These are phyloP conservation scores for Donacobius atricapilla DNA, from an alignment of 2,113 vertebrate genomes.

Conservation along the genomic window DNA sequence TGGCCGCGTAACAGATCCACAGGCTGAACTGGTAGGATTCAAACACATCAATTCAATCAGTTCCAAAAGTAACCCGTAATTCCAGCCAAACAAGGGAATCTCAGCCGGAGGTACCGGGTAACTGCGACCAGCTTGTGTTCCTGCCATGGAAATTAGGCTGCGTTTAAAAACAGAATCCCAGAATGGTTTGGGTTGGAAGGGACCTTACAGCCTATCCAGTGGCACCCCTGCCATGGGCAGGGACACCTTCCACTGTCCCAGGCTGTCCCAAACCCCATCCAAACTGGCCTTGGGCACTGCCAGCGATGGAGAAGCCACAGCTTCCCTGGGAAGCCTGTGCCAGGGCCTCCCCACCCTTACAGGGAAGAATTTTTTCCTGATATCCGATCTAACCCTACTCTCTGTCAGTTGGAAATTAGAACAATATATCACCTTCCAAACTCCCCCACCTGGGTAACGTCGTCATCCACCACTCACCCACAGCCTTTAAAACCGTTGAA, in stretches of 20 bases:
- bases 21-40: background rate
- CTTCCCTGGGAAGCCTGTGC: background rate
- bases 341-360: background rate
- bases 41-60: background rate
- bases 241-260: background rate
- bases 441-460: rapidly evolving
- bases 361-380: background rate
- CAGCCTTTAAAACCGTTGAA: background rate
- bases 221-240: background rate
- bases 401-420: background rate
- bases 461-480: background rate
- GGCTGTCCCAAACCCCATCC: background rate
- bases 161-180: background rate
- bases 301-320: background rate
- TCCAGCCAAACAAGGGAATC: background rate
- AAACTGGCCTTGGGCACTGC: background rate
- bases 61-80: background rate
- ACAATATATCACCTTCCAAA: background rate
- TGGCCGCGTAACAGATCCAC: background rate
- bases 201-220: rapidly evolving
- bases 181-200: background rate
- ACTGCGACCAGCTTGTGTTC: rapidly evolving
- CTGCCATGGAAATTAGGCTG: background rate
- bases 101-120: rapidly evolving
- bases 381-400: background rate